Evolutionary conservation across 2,113 vertebrate species (phyloP), one percentile per base, ranked within the genome.

Genomic region (Scytalopus superciliaris): DNA sequence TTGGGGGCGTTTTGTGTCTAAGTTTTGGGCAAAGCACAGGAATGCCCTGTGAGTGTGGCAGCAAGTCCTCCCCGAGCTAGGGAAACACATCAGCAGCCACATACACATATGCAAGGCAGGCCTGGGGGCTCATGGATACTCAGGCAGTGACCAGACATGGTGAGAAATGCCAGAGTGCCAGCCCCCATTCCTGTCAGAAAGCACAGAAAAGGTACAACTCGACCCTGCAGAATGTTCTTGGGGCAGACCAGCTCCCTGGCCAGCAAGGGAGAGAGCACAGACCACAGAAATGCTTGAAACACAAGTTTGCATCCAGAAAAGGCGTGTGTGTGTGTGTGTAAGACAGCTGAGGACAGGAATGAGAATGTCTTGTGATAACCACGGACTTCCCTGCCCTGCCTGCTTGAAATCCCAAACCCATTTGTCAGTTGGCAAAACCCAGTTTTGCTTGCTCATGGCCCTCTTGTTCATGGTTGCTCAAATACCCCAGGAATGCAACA

Each of bases 21-120:
- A 52, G 40, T 53, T 89, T 79, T 30, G 55, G 60, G 22, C 7
- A 66, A 92, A 68, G 18, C 44, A 73, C 0, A 75, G 68, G 56
- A 87, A 89, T 8, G 22, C 12, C 42, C 17, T 56, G 1, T 35
- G n/a, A 87, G 18, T 4, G 33, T 59, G 45, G 55, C 42, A 86
- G 55, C 50, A 66, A 80, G n/a, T n/a, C 19, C 40, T 79, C 13
- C 30, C 14, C 0, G 0, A 66, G 62, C 52, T 55, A 40, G 19
- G 12, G 42, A 55, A 91, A 66, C 9, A 50, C 19, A 45, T 44
- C 74, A 76, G 53, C 50, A 85, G 75, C 10, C 62, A 73, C 70
- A 55, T 1, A 2, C 47, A 77, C 0, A 0, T 31, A n/a, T 42
- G 17, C 35, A 77, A 56, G 27, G 24, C 12, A 3, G 14, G 28